Percentiles rank a stretch among this genome's conserved stretches.
Evolutionary conservation across 2,797 vertebrate genomes (phyloP).

Genomic region (Sebastes itinus): DNA sequence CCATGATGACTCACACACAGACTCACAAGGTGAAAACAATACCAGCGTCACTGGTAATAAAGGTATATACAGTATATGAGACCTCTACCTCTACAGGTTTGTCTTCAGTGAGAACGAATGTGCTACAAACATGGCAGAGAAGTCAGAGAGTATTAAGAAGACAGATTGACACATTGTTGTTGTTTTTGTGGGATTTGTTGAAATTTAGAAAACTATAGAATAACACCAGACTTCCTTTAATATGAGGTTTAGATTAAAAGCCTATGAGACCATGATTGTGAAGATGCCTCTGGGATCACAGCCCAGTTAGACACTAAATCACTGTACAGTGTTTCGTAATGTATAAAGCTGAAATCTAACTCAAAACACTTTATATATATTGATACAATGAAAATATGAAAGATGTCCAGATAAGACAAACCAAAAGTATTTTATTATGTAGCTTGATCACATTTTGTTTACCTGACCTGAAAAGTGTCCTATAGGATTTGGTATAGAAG

Average conservation of each 20-base stretch:
- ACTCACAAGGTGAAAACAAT: neutral
- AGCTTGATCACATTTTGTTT: neutral
- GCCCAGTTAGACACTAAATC: neutral
- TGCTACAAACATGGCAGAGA: neutral
- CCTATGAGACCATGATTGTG: neutral
- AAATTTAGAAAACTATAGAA: neutral
- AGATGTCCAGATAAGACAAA: constrained; percentile 4
- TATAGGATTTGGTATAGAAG: neutral
- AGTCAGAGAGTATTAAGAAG: neutral
- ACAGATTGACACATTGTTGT: neutral
- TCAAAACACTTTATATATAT: neutral
- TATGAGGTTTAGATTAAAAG: neutral
- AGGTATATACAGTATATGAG: neutral
- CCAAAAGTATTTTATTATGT: constrained; percentile 15
- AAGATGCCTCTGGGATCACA: neutral
- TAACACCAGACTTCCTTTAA: neutral
- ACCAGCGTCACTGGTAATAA: neutral
- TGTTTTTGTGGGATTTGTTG: neutral
- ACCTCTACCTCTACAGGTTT: neutral
- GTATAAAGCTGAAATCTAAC: neutral
- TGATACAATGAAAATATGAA: neutral
- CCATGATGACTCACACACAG: too few species aligned
- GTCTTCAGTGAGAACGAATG: neutral
- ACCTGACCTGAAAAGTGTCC: neutral
- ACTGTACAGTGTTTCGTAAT: neutral